Evolutionary conservation across 2,797 vertebrate species (phyloP).

Genomic region (Parauchenoglanis ngamensis): DNA sequence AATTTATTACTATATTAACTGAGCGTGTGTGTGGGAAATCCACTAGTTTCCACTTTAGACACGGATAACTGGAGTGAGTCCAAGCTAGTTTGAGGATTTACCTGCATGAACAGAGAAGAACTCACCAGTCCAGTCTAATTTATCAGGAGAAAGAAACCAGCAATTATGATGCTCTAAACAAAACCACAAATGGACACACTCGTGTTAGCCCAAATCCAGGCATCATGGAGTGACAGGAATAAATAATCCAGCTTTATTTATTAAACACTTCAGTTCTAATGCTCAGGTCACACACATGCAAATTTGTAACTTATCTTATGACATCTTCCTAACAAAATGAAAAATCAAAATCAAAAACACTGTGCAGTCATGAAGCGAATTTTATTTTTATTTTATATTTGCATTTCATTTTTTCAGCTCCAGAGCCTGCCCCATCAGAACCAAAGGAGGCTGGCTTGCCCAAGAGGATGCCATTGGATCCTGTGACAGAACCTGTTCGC

Average conservation of each 20-base stretch:
- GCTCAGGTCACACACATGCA: neutral
- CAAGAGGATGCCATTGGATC: conserved; percentile 48
- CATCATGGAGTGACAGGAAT: neutral
- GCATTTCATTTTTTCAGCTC: conserved; percentile 40
- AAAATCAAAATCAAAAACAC: neutral
- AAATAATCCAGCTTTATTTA: neutral
- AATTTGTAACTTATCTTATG: neutral
- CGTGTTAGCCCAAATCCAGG: neutral
- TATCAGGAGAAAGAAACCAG: neutral
- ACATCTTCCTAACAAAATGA: neutral
- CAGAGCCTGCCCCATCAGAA: conserved; percentile 53
- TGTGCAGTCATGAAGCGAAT: neutral
- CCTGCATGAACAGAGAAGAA: neutral
- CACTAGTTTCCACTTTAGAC: neutral
- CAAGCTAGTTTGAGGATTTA: neutral
- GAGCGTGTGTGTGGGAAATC: neutral
- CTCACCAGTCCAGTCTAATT: neutral
- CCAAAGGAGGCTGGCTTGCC: conserved; percentile 50
- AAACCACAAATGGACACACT: neutral
- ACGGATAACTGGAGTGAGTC: neutral
- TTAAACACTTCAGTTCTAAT: neutral
- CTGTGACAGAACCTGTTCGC: conserved; percentile 39
- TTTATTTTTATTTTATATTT: neutral
- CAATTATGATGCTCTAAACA: neutral
- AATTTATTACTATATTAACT: neutral